A percentile compares a stretch with the other conserved stretches of the same genome.
phyloP scores from a whole-genome alignment of 2,888 invertebrate genomes.

The Anthrax anthrax region DNA sequence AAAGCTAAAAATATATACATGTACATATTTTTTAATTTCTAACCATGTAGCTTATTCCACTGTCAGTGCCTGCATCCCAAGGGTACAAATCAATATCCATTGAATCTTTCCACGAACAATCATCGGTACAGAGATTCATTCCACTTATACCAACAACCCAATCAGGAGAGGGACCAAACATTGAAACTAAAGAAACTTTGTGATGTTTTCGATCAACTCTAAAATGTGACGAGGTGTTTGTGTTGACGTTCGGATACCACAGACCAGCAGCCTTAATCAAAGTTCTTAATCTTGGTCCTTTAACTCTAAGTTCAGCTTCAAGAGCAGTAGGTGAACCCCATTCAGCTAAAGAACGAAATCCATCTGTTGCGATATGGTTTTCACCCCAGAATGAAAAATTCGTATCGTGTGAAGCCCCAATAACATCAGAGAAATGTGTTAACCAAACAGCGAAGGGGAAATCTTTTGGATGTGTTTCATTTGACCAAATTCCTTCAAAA shows the following conservation, averaged over 20 bases:
- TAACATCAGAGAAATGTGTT: slow-evolving; percentile 93
- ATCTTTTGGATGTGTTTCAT: slow-evolving; percentile 89
- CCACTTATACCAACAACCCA: slow-evolving; percentile 93
- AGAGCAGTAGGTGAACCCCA: slow-evolving; percentile 71
- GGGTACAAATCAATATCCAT: slow-evolving; percentile 75
- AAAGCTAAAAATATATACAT: background rate
- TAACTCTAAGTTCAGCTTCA: slow-evolving; percentile 77
- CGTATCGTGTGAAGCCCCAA: slow-evolving; percentile 83
- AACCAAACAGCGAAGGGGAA: slow-evolving; percentile 83
- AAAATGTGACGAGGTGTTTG: slow-evolving; percentile 67
- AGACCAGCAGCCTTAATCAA: slow-evolving; percentile 80
- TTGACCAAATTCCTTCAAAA: slow-evolving; percentile 92
- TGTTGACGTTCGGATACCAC: slow-evolving; percentile 79
- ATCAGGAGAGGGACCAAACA: slow-evolving; percentile 93
- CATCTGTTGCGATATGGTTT: slow-evolving; percentile 73
- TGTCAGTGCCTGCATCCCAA: slow-evolving; percentile 93
- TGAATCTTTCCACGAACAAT: slow-evolving; percentile 85
- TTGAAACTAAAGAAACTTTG: slow-evolving; percentile 72
- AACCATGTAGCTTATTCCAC: slow-evolving; percentile 82
- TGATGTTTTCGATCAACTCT: slow-evolving; percentile 74
- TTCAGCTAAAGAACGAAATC: slow-evolving; percentile 59
- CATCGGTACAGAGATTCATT: slow-evolving; percentile 70
- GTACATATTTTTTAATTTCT: no score
- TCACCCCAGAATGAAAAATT: slow-evolving; percentile 88
- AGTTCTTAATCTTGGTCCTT: slow-evolving; percentile 61